Percentiles rank a stretch among this genome's conserved stretches.
phyloP scores from a whole-genome alignment of 2,888 invertebrate species.

The Alloplasta piceator region DNA sequence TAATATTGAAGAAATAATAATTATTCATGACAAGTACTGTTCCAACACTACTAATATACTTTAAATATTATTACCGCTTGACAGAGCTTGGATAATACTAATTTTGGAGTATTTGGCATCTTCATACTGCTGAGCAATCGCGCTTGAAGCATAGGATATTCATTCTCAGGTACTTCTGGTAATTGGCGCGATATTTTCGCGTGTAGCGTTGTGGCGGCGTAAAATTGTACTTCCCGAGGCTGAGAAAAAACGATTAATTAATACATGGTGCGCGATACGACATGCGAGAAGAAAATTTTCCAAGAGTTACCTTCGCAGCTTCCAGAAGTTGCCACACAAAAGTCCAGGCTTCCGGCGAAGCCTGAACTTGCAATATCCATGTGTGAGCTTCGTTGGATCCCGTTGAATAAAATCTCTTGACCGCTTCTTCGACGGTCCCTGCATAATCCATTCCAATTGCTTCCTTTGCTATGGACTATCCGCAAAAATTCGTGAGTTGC shows the following conservation, averaged over 20 bases:
- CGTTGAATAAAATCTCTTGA: constrained; percentile 84
- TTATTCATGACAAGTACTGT: not conserved
- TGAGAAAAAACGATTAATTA: constrained; percentile 81
- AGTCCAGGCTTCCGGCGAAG: constrained; percentile 95
- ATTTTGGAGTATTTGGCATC: constrained; percentile 92
- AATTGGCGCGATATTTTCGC: constrained; percentile 94
- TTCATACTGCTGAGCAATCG: constrained; percentile 90
- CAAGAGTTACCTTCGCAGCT: constrained; percentile 88
- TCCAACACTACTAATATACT: not conserved
- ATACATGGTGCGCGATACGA: not conserved
- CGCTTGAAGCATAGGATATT: constrained; percentile 90
- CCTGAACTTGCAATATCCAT: constrained; percentile 94
- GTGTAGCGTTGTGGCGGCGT: constrained; percentile 95
- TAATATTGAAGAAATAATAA: no score
- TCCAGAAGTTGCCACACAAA: constrained; percentile 96
- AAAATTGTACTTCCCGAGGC: constrained; percentile 96
- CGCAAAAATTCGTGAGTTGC: not conserved
- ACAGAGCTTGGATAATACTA: constrained; percentile 93
- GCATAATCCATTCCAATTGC: constrained; percentile 78
- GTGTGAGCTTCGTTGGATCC: constrained; percentile 92
- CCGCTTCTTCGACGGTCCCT: constrained; percentile 82
- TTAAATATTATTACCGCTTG: constrained; percentile 89
- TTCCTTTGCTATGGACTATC: not conserved
- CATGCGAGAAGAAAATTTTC: constrained; percentile 7
- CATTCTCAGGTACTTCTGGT: constrained; percentile 93